Conservation (phyloP, 2,113 vertebrate genomes). For the Nothoprocta pentlandii region DNA sequence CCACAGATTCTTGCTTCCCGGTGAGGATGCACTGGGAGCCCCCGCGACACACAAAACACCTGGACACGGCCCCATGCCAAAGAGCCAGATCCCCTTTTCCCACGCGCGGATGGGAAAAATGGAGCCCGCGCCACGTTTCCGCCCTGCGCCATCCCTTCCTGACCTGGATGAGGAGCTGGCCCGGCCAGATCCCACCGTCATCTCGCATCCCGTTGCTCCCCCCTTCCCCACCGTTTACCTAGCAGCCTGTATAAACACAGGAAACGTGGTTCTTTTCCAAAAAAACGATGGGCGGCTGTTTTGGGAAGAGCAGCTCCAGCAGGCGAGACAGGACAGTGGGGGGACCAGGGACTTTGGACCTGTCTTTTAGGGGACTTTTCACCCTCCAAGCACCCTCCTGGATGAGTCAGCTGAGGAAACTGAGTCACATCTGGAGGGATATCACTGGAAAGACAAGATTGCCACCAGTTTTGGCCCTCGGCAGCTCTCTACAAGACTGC, state of each 20-base stretch:
- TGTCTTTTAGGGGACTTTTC: too few relatives aligned
- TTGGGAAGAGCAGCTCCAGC: background rate
- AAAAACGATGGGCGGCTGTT: rapidly evolving
- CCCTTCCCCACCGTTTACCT: background rate
- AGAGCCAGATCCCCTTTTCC: background rate
- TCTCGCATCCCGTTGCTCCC: background rate
- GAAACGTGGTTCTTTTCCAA: background rate
- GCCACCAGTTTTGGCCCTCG: background rate
- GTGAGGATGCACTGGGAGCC: background rate
- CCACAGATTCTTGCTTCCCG: rapidly evolving
- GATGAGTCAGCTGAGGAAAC: background rate
- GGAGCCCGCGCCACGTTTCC: background rate
- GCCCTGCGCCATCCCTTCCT: background rate
- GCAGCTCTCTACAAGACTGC: background rate
- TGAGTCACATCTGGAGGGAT: rapidly evolving
- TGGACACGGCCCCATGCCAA: rapidly evolving
- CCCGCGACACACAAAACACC: background rate
- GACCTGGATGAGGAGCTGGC: background rate
- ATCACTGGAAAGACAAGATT: background rate
- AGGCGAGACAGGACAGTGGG: background rate
- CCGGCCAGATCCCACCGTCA: background rate
- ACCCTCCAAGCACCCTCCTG: too few relatives aligned
- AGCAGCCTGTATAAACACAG: conserved; percentile 24
- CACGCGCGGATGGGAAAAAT: rapidly evolving
- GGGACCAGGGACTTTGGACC: background rate